Percentiles rank a stretch among this genome's conserved stretches.
These are phyloP conservation scores for Lytechinus pictus DNA, from an alignment of 35 echinoderm and acorn worm species.

Conservation along the genomic window DNA sequence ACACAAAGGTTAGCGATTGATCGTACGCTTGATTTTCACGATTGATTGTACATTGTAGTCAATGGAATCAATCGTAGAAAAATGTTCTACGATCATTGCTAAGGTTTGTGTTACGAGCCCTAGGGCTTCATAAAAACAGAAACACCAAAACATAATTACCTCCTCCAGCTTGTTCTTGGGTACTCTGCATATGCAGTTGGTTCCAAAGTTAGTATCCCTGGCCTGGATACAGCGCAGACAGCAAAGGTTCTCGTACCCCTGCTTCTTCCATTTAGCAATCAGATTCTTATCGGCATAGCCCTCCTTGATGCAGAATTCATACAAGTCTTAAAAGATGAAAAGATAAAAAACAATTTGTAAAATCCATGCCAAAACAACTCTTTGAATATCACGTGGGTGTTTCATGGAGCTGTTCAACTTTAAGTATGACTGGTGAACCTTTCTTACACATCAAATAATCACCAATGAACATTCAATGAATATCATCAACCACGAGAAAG, in stretches of 20 bases:
- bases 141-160: no score
- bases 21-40: no score
- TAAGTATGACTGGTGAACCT: background rate
- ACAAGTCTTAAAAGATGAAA: conserved; percentile 63
- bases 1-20: no score
- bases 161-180: conserved; percentile 98
- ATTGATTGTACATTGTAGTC: no score
- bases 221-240: conserved; percentile 95
- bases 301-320: conserved; percentile 96
- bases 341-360: background rate
- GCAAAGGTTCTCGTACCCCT: conserved; percentile 98
- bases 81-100: no score
- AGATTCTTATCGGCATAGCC: conserved; percentile 99
- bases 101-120: no score
- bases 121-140: no score
- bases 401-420: background rate
- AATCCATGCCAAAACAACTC: background rate
- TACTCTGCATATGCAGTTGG: conserved; percentile 98
- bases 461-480: no score
- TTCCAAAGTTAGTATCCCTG: conserved; percentile 98
- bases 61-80: no score
- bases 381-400: background rate
- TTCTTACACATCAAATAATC: no score
- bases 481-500: no score
- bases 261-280: conserved; percentile 99